These are phyloP conservation scores for Eudorcas thomsonii DNA, from an alignment of 2,113 vertebrate genomes.

Conservation along the genomic window DNA sequence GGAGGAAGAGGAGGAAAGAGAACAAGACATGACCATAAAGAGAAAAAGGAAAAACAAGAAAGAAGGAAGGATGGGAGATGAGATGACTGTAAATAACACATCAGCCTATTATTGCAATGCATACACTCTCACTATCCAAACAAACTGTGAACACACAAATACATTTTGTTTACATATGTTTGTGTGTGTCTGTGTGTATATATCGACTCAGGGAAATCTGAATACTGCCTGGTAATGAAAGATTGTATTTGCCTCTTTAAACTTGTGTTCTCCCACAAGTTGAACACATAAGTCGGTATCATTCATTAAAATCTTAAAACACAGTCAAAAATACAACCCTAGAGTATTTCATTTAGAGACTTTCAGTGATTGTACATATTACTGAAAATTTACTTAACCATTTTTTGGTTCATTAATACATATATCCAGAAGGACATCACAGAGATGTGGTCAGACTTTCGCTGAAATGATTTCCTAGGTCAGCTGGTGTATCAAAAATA, in stretches of 20 bases:
- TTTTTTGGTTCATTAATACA: neutral
- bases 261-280: neutral
- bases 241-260: neutral
- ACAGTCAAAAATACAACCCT: neutral
- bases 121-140: neutral
- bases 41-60: neutral
- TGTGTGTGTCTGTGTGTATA: neutral
- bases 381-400: neutral
- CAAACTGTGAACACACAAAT: neutral
- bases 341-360: neutral
- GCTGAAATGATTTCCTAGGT: neutral
- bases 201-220: neutral
- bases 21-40: neutral
- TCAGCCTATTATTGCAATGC: neutral
- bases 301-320: neutral
- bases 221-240: neutral
- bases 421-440: neutral
- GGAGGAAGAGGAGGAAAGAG: neutral
- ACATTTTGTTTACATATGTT: neutral
- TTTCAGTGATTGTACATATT: neutral
- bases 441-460: neutral
- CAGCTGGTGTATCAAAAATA: neutral
- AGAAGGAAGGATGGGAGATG: neutral
- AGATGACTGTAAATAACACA: neutral
- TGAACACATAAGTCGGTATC: neutral